phyloP scores from a whole-genome alignment of 2,888 invertebrate species.

The Lysandra bellargus region DNA sequence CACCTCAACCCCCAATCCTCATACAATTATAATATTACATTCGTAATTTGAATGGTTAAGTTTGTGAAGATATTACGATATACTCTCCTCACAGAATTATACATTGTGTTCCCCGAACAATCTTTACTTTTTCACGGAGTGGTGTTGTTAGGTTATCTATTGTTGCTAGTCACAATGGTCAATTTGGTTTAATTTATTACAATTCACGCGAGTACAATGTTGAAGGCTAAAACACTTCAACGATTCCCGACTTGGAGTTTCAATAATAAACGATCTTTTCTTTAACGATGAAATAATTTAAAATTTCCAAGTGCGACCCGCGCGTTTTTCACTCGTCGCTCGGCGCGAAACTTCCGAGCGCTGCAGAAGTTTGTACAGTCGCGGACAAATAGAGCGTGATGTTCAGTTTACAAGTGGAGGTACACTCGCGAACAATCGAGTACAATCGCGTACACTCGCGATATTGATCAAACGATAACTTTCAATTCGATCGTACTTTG shows the following conservation, averaged over 20 bases:
- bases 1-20: no score
- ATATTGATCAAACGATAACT: constrained; percentile 21
- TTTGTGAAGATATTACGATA: neutral
- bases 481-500: neutral
- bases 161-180: no score
- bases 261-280: neutral
- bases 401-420: constrained; percentile 14
- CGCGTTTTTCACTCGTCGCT: neutral
- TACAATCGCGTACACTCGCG: constrained; percentile 2
- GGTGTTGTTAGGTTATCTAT: no score
- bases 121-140: no score
- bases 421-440: neutral
- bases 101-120: no score
- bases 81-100: no score
- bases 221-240: neutral
- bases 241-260: neutral
- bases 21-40: no score
- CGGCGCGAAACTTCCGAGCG: neutral
- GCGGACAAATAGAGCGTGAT: constrained; percentile 14
- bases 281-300: constrained; percentile 2
- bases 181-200: no score
- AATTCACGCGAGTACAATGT: no score
- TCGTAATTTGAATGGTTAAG: neutral
- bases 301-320: neutral
- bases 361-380: neutral